Evolutionary conservation across 2,797 vertebrate genomes (phyloP).

Genomic region (Cheirogaleus major): DNA sequence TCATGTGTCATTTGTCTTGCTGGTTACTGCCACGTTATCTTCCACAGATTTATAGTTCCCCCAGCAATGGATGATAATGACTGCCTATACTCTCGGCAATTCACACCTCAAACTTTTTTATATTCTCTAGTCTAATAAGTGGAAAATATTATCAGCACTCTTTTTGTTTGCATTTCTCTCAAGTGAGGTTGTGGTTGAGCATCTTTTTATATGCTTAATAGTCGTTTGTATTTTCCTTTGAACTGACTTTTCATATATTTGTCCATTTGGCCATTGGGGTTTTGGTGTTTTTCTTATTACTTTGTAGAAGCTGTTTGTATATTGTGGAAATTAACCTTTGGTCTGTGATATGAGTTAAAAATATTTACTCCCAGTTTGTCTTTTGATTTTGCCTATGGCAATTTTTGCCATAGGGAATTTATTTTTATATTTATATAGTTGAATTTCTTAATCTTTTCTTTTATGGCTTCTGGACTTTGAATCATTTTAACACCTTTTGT

Average conservation of each 20-base stretch:
- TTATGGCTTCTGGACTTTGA: constrained; percentile 1
- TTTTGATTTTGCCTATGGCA: constrained; percentile 19
- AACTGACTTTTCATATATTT: background rate
- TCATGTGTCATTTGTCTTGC: too few species aligned
- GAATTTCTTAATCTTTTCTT: background rate
- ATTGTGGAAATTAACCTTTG: background rate
- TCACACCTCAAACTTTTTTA: background rate
- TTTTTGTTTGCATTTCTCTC: background rate
- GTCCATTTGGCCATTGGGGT: background rate
- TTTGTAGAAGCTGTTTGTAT: background rate
- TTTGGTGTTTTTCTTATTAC: background rate
- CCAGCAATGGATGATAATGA: background rate
- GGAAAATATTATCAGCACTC: background rate
- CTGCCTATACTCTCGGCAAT: background rate
- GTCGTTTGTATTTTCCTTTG: background rate
- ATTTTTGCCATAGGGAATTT: background rate
- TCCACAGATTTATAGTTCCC: background rate
- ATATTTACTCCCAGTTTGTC: background rate
- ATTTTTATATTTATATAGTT: background rate
- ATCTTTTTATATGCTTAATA: background rate
- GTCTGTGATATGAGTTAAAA: background rate
- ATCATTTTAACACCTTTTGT: background rate
- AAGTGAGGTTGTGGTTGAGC: background rate
- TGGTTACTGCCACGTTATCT: background rate
- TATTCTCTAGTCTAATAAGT: background rate